Base-by-base conservation (phyloP, 2,113 vertebrate genomes). In the Chionis minor region DNA sequence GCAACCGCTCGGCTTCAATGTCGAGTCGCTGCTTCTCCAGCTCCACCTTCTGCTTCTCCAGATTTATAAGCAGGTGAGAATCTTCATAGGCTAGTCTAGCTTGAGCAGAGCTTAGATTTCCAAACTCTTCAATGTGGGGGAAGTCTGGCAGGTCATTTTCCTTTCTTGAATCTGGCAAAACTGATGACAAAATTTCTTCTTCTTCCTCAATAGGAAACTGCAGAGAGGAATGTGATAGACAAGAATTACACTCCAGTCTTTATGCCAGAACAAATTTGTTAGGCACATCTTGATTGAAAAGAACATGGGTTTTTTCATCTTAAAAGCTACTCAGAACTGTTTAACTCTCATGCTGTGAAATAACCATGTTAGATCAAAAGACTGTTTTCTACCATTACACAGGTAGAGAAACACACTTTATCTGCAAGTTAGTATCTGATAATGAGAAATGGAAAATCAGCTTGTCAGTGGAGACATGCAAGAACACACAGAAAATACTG, bases 11-110 rank as follows among this genome's bases (percentile, higher is more conserved):
- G 0, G 98, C 98, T 95, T 99, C 99, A 9, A 99, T 98, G 33
- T 98, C 98, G 70, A 99, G 97, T 1, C 99, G 98, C 61, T 99
- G 99, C 21, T 99, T 99, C 84, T 99, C 99, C 94, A 99, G 84
- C 91, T 99, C 99, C 42, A 99, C 94, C 14, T 99, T 98, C 95
- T 99, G 99, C 91, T 99, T 99, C 97, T 99, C 99, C 81, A 99
- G 97, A 63, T 97, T 98, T 24, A 99, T 97, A 49, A 99, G 98
- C 84, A 99, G 85, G n/a, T 98, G 98, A 11, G 99, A 97, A 93
- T 98, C 97, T 88, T 99, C 98, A 32, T 97, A 98, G 9, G 98
- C 97, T 67, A 96, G 94, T 81, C 98, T 96, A 20, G 98, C 97
- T n/a, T 99, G 99, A 47, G 98, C 98, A 90, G 99, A 98, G 80